phyloP scores from a whole-genome alignment of 1,140 invertebrate species.

The Drosophila neocordata region DNA sequence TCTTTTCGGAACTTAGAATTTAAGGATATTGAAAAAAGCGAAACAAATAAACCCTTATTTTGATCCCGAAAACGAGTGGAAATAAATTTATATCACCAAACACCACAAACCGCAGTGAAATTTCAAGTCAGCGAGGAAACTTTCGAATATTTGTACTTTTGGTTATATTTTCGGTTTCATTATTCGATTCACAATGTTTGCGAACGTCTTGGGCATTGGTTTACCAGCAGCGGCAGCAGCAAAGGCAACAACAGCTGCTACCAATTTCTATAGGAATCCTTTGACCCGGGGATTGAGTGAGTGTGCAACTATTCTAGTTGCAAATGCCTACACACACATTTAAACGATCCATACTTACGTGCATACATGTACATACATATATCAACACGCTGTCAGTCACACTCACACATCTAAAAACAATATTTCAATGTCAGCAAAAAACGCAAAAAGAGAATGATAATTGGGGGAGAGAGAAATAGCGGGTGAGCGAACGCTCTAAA shows the following conservation, averaged over 20 bases:
- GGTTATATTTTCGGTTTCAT: slow-evolving; percentile 1
- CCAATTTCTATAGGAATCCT: slow-evolving; percentile 8
- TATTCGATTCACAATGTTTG: slow-evolving; percentile 23
- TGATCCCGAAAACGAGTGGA: background rate
- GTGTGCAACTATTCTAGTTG: slow-evolving; percentile 12
- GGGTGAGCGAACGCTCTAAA: background rate
- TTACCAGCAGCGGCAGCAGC: background rate
- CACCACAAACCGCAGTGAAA: slow-evolving; percentile 25
- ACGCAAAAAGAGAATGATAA: slow-evolving; percentile 17
- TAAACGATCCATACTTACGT: too few relatives aligned
- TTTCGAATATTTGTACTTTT: slow-evolving; percentile 27
- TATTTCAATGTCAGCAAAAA: slow-evolving; percentile 70
- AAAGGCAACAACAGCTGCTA: background rate
- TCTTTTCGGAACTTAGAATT: slow-evolving; percentile 47
- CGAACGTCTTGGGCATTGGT: background rate
- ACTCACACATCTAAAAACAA: slow-evolving; percentile 12
- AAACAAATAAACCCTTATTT: slow-evolving; percentile 14
- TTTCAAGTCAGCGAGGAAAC: slow-evolving; percentile 47
- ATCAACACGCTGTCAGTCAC: background rate
- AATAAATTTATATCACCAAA: slow-evolving; percentile 6
- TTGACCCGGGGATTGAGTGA: slow-evolving; percentile 29
- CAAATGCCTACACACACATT: background rate
- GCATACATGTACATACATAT: background rate
- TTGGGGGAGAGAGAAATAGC: slow-evolving; percentile 15
- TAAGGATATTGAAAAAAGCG: slow-evolving; percentile 9